Percentiles rank a stretch among this genome's conserved stretches.
These are phyloP conservation scores for Sebastiscus tertius DNA, from an alignment of 2,797 vertebrate genomes.

Conservation along the genomic window DNA sequence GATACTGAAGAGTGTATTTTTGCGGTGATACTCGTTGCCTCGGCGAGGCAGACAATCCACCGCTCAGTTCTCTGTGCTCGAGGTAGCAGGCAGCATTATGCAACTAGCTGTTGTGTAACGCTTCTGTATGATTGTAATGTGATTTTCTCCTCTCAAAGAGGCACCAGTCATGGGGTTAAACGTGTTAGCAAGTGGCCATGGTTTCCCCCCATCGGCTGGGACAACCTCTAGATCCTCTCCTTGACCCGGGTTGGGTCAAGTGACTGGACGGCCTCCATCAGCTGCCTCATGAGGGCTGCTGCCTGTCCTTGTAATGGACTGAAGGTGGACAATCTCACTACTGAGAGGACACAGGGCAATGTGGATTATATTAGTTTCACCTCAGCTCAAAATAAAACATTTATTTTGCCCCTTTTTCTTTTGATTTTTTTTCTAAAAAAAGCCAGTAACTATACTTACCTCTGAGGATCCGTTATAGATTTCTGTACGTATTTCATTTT, in stretches of 20 bases:
- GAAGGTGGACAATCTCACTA: conserved; percentile 10
- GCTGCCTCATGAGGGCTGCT: conserved; percentile 31
- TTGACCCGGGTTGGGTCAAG: conserved; percentile 38
- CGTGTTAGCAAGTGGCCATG: conserved; percentile 52
- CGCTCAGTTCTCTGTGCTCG: conserved; percentile 44
- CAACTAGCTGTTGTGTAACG: conserved; percentile 77
- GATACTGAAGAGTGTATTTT: conserved; percentile 33
- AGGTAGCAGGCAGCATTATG: conserved; percentile 71
- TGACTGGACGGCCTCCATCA: conserved; percentile 20
- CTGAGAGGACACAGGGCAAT: neutral
- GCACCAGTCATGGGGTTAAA: conserved; percentile 70
- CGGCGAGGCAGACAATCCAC: conserved; percentile 51
- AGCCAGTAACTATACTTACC: neutral
- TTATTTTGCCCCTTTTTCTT: neutral
- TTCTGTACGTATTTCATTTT: conserved; percentile 4
- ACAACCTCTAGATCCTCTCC: conserved; percentile 35
- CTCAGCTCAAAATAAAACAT: neutral
- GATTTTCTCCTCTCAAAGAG: conserved; percentile 69
- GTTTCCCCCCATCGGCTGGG: conserved; percentile 10
- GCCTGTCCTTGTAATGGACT: conserved; percentile 20
- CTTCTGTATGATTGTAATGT: conserved; percentile 67
- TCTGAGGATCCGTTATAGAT: neutral
- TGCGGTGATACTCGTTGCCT: conserved; percentile 15
- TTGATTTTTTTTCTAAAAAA: neutral
- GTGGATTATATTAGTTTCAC: neutral